These are phyloP conservation scores for Setophaga petechia DNA, from an alignment of 2,113 vertebrate genomes.

Conservation along the genomic window DNA sequence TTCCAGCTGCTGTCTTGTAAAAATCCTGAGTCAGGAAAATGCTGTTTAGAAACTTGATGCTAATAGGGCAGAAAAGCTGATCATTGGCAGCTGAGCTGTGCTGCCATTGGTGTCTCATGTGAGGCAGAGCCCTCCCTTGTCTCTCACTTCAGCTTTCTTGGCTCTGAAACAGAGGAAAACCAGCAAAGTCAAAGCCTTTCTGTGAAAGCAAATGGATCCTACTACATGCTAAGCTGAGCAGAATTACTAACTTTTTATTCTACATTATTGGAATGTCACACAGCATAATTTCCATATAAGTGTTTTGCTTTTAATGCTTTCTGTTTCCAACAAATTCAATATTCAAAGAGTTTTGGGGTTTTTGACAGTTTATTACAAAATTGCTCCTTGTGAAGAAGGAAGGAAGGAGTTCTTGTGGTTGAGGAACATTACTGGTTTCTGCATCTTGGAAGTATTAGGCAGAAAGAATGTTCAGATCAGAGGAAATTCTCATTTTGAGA, in stretches of 20 bases:
- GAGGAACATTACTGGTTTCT: background rate
- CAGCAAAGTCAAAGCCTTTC: constrained; percentile 18
- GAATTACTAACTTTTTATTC: background rate
- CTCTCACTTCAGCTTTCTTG: constrained; percentile 28
- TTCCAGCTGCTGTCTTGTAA: background rate
- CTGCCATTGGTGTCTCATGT: background rate
- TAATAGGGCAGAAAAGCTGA: constrained; percentile 23
- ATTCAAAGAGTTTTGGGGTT: background rate
- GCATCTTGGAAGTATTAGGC: background rate
- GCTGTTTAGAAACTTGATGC: background rate
- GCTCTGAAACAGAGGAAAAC: constrained; percentile 5
- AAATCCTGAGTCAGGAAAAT: constrained; percentile 29
- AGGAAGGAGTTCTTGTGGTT: background rate
- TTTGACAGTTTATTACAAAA: background rate
- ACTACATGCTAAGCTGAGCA: background rate
- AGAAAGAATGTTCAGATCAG: background rate
- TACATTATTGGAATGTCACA: background rate
- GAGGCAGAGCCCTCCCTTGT: background rate
- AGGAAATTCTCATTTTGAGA: background rate
- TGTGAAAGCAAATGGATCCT: background rate
- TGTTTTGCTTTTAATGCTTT: background rate
- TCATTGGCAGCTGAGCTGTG: background rate
- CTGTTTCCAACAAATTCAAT: background rate
- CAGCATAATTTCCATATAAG: background rate
- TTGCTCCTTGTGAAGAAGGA: background rate